Base-by-base conservation (phyloP, 2,888 invertebrate species). In the Drosophila bunnanda region DNA sequence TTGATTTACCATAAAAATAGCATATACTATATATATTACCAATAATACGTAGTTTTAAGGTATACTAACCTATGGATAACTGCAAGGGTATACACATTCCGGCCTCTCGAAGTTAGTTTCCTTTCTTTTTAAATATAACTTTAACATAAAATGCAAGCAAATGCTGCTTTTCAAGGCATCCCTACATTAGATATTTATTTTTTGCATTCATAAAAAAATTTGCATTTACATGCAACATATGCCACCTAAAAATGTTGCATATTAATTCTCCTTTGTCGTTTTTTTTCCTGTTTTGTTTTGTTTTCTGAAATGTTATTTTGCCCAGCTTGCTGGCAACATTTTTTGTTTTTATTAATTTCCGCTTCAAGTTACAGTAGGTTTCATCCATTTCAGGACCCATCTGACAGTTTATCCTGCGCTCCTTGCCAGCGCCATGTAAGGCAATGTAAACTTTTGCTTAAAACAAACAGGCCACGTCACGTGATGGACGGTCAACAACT, bases 401-500 rank as follows among this genome's bases (percentile, higher is more conserved):
- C 55, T 55, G 55, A 7, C 58, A 50, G 50, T 36, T 57, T 53
- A 34, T 34, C 50, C 50, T 32, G 32, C 32, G 30, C 44, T 34
- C 20, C 39, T n/a, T 34, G 38, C 22, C 55, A 41, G 43, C 43
- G 39, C 61, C 58, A 15, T 67, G 50, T 50, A 50, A 50, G 68
- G 56, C 64, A 72, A 60, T 68, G 76, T 61, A 80, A 85, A 85
- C 70, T 84, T 84, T 84, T 82, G 79, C 73, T 82, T 76, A 74
- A 81, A 84, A 77, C 85, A 84, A 83, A 83, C 81, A 80, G 55
- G 68, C 64, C 39, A 73, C 73, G 69, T 75, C 81, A 69, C 53
- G 73, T 82, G 82, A 84, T 76, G 84, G 77, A 82, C 84, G 82
- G 67, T 76, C 80, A 80, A 80, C 80, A 83, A 82, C 77, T 82